Evolutionary conservation across 2,113 vertebrate species (phyloP).

Genomic region (Zosterops borbonicus): DNA sequence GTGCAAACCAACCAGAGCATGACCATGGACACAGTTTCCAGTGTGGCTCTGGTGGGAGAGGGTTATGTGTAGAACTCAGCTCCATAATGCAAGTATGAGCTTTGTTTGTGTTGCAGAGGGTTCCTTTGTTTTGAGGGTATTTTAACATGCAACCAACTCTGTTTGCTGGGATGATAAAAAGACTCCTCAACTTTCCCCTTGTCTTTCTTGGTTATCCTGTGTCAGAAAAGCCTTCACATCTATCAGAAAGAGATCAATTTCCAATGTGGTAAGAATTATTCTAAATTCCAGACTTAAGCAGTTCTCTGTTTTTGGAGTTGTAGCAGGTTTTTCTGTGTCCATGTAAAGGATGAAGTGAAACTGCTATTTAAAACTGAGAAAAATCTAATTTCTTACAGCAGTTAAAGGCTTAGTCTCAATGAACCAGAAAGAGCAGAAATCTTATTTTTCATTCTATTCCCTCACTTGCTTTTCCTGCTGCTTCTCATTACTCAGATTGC

Average conservation of each 20-base stretch:
- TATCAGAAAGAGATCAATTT: neutral
- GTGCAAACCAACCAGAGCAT: neutral
- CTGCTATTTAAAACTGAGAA: conserved; percentile 3
- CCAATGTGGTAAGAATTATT: conserved; percentile 10
- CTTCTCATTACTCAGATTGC: conserved; percentile 53
- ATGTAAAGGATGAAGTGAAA: neutral
- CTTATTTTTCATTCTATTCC: neutral
- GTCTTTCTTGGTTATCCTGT: neutral
- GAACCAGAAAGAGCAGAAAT: conserved; percentile 2
- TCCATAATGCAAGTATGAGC: neutral
- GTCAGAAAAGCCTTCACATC: neutral
- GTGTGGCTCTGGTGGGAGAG: neutral
- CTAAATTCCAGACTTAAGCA: conserved; percentile 10
- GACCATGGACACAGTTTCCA: neutral
- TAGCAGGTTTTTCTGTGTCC: neutral
- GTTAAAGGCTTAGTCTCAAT: conserved; percentile 27
- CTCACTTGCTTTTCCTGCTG: conserved; percentile 45
- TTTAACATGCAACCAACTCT: neutral
- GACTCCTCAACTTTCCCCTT: neutral
- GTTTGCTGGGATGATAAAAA: neutral
- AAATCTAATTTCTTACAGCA: conserved; percentile 23
- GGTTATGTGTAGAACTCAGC: neutral
- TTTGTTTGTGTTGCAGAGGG: neutral
- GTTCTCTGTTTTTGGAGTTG: neutral
- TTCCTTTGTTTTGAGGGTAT: neutral